These are phyloP conservation scores for Zonotrichia albicollis DNA, from an alignment of 2,797 vertebrate species.

Conservation along the genomic window DNA sequence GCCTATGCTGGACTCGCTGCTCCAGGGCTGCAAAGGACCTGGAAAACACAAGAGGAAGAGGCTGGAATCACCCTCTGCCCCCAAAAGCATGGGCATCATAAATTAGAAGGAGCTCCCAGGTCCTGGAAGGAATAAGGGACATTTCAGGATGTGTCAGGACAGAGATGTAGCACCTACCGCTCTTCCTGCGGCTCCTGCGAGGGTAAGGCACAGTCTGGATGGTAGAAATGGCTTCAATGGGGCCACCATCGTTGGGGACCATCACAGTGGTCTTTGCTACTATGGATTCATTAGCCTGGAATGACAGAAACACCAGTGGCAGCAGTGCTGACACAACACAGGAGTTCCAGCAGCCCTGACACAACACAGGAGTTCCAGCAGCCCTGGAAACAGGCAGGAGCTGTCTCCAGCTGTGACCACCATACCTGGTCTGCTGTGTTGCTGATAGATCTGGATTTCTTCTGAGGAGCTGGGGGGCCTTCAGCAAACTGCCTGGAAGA, in stretches of 20 bases:
- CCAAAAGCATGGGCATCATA: neutral
- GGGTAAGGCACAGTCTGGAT: conserved; percentile 90
- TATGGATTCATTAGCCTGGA: conserved; percentile 90
- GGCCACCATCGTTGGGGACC: conserved; percentile 87
- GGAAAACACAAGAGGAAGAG: neutral
- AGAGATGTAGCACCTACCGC: conserved; percentile 72
- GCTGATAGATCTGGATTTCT: conserved; percentile 87
- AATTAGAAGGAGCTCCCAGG: neutral
- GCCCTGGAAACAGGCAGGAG: neutral
- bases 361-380: accelerated
- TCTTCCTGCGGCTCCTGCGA: conserved; percentile 86
- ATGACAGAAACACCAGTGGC: neutral
- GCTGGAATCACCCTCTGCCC: neutral
- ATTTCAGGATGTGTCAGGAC: neutral
- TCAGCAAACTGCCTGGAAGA: conserved; percentile 91
- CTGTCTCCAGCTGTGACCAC: neutral
- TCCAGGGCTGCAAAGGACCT: conserved; percentile 84
- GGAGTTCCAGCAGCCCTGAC: neutral
- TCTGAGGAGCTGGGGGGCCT: conserved; percentile 84
- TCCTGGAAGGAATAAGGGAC: neutral
- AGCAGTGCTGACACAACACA: accelerated
- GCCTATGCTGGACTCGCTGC: conserved; percentile 85
- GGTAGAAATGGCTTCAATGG: conserved; percentile 92
- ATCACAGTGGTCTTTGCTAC: conserved; percentile 93
- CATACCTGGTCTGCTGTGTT: conserved; percentile 82